Base-by-base conservation (phyloP, 2,113 vertebrate genomes). In the Phalacrocorax brasilianus region DNA sequence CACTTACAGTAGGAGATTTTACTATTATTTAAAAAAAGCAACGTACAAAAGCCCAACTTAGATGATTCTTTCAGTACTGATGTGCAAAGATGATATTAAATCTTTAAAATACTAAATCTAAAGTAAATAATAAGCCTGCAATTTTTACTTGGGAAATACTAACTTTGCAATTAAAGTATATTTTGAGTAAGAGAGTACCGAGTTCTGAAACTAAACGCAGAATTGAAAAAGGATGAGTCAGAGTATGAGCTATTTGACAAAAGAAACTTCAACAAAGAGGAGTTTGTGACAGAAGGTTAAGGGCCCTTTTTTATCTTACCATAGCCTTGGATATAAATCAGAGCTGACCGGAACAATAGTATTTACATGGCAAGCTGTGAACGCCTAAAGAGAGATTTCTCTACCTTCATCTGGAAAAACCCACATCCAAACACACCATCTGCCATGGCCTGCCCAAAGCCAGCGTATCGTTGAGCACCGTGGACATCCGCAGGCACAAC, bases 291-390 rank as follows among this genome's bases (percentile, higher is more conserved):
- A 95, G 94, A 96, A 96, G 96, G 95, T 59, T 96, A 93, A 95
- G 63, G 58, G 68, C 74, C 92, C 70, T 95, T 84, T 96, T 95
- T 93, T 91, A 58, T 97, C 85, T 94, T 61, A 89, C 78, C 59
- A 85, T 74, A 92, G 83, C 85, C 77, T 89, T 86, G 85, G 93
- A 92, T 91, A 87, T 87, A 94, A 89, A 76, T 95, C 94, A 96
- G 80, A 95, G 95, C 95, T 96, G 95, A 94, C 91, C 6, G 4
- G 83, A 91, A 97, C 75, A 94, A 95, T 89, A 86, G 89, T 91
- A 68, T 88, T 96, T 97, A 91, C 89, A 96, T 66, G 92, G 92
- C 96, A 97, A 98, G 96, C 96, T 98, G 97, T 97, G 96, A 97
- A 95, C 96, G 94, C 85, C 94, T 94, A 96, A 97, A 97, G 81